These are phyloP conservation scores for Sarcophaga subvicina DNA, from an alignment of 2,888 invertebrate genomes.

Conservation along the genomic window DNA sequence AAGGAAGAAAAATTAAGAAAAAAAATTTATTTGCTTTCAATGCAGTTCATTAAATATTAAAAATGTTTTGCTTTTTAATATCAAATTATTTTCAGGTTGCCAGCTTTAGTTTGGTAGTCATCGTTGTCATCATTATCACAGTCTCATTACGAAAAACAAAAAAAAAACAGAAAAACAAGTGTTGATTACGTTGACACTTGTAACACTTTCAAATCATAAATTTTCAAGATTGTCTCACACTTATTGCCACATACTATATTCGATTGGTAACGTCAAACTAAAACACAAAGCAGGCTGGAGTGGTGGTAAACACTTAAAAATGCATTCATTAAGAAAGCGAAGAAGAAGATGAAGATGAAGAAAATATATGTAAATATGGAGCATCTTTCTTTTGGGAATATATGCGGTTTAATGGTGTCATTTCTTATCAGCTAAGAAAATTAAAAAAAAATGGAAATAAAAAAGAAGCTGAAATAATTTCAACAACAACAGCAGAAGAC, in stretches of 20 bases:
- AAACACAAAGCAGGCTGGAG: slow-evolving; percentile 34
- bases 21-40: no score
- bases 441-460: background rate
- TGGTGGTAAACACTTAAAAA: background rate
- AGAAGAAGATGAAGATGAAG: background rate
- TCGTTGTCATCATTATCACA: slow-evolving; percentile 25
- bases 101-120: slow-evolving; percentile 42
- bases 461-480: slow-evolving; percentile 16
- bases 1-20: no score
- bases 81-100: background rate
- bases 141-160: slow-evolving; percentile 34
- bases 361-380: slow-evolving; percentile 54
- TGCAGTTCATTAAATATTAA: no score
- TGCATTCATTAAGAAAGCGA: background rate
- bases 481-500: background rate
- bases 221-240: slow-evolving; percentile 68
- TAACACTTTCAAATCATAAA: slow-evolving; percentile 71
- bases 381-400: slow-evolving; percentile 24
- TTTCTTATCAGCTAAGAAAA: slow-evolving; percentile 49
- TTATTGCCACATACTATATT: slow-evolving; percentile 40
- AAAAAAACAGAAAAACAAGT: slow-evolving; percentile 21
- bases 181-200: slow-evolving; percentile 70
- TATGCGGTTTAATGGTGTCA: slow-evolving; percentile 60
- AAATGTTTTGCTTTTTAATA: background rate
- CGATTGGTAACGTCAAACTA: slow-evolving; percentile 41